phyloP scores from a whole-genome alignment of 1,140 invertebrate genomes.

The Glomeris maerens region DNA sequence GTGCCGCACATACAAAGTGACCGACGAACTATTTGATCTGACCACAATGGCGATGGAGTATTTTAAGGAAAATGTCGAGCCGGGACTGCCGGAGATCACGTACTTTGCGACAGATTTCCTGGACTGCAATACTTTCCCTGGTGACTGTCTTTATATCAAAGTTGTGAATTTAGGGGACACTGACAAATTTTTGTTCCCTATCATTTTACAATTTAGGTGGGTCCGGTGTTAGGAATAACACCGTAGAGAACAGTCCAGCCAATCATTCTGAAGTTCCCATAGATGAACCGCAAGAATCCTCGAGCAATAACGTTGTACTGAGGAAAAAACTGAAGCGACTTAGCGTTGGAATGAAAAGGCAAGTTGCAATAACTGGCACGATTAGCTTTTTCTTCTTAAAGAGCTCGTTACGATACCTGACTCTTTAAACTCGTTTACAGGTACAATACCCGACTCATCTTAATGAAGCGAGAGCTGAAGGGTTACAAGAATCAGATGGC shows the following conservation, averaged over 20 bases:
- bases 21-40: conserved; percentile 78
- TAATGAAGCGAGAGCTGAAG: conserved; percentile 56
- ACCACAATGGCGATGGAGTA: conserved; percentile 88
- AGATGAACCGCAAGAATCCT: background rate
- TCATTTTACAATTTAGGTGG: no score
- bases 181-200: background rate
- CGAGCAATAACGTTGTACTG: conserved; percentile 26
- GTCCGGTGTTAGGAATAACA: background rate
- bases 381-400: conserved; percentile 16
- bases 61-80: conserved; percentile 78
- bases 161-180: background rate
- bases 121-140: conserved; percentile 34
- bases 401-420: no score
- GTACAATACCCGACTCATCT: conserved; percentile 59
- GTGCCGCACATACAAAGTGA: conserved; percentile 68
- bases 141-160: conserved; percentile 1
- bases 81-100: conserved; percentile 66
- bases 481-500: conserved; percentile 56
- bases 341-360: conserved; percentile 73
- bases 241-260: background rate
- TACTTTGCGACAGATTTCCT: conserved; percentile 71
- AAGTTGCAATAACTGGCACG: conserved; percentile 6
- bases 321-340: conserved; percentile 70
- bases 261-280: no score
- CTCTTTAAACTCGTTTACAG: conserved; percentile 25